A percentile compares a stretch with the other conserved stretches of the same genome.
These are phyloP conservation scores for Bilobella aurantiaca DNA, from an alignment of 1,140 invertebrate species.

Conservation along the genomic window DNA sequence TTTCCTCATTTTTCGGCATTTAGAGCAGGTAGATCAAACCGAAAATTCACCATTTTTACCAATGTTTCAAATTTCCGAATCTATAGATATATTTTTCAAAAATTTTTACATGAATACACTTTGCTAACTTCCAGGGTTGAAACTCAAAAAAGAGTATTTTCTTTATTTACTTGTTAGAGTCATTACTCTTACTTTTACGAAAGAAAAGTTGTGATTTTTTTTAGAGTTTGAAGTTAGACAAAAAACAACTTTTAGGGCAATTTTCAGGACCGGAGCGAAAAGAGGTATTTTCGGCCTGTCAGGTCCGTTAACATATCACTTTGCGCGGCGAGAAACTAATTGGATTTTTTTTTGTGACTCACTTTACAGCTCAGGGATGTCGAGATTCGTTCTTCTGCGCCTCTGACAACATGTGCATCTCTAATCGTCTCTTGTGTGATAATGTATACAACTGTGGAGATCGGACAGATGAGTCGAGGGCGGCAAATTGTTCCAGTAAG, in stretches of 20 bases:
- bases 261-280: no score
- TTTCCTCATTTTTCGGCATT: not conserved
- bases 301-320: no score
- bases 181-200: no score
- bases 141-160: no score
- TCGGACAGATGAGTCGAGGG: conserved; percentile 73
- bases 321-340: not conserved
- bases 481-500: conserved; percentile 69
- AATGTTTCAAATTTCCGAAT: not conserved
- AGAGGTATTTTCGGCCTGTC: no score
- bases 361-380: conserved; percentile 66
- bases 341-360: conserved; percentile 23
- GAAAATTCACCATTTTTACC: not conserved
- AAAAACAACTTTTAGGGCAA: no score
- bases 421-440: conserved; percentile 76
- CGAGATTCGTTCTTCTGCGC: conserved; percentile 71
- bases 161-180: no score
- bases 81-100: not conserved
- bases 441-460: conserved; percentile 85
- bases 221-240: no score
- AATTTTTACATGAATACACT: not conserved
- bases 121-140: not conserved
- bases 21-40: not conserved
- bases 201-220: no score
- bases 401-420: conserved; percentile 76